Evolutionary conservation across 2,888 invertebrate genomes (phyloP), one percentile per base, ranked within the genome.

Genomic region (Hyppa rectilinea): DNA sequence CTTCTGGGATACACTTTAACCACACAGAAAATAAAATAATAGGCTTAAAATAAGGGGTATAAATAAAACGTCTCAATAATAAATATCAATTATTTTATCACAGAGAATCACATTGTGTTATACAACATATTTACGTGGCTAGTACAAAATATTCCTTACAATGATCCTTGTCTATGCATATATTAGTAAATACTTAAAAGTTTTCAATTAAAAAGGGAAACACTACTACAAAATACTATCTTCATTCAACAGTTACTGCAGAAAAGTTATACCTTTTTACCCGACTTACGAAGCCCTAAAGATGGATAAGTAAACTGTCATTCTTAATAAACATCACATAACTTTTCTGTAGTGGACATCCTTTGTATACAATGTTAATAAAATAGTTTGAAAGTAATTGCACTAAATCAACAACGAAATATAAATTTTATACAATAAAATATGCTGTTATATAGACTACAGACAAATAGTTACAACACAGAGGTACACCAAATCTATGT

Each of bases 21-120:
- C n/a, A 23, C 1, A 34, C 17, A 14, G 9, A n/a, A 59, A 45
- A 59, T n/a, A 58, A 12, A 26, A 26, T 14, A 20, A 10, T n/a
- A n/a, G n/a, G 14, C 4, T 55, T 31, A 9, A 12, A 52, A 45
- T 14, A 26, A 10, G 31, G 40, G 59, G 26, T 26, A 38, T 20
- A 84, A 94, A 92, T 92, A 90, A 94, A 92, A 94, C 70, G 61
- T 68, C 73, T 58, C 74, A 72, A 66, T 92, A 93, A 94, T 95
- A 95, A 95, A 95, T 95, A 96, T 94, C 92, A 95, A 94, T 95
- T 93, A 95, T 94, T 94, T 95, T 96, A 96, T 96, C 96, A 96
- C 96, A 96, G 96, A 95, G 95, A 95, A 95, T 95, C 96, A 96
- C 95, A 95, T 95, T 94, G 95, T 95, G 95, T 96, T 92, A 94